phyloP scores from a whole-genome alignment of 2,888 invertebrate species.

The Stegophylla sp. region DNA sequence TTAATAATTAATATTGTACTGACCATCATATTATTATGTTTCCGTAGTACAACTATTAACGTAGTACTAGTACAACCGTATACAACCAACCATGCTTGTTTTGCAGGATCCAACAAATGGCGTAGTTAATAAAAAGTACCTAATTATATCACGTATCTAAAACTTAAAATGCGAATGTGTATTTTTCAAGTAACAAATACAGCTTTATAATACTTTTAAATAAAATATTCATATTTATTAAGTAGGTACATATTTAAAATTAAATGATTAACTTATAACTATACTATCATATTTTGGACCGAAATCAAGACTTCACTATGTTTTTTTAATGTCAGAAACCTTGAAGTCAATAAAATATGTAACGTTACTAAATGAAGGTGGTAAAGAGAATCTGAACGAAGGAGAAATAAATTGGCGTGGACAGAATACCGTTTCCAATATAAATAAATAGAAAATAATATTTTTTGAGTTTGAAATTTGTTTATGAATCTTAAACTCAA shows the following conservation, averaged over 20 bases:
- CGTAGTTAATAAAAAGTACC: no score
- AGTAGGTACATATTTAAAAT: neutral
- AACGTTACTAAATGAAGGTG: neutral
- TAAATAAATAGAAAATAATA: neutral
- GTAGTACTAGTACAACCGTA: no score
- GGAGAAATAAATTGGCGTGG: neutral
- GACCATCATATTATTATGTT: no score
- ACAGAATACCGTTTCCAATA: no score
- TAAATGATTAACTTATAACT: neutral
- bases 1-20: no score
- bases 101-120: neutral
- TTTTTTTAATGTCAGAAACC: neutral
- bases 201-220: neutral
- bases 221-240: neutral
- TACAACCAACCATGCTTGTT: no score
- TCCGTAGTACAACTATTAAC: no score
- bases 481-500: neutral
- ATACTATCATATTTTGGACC: slow-evolving; percentile 11
- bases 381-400: neutral
- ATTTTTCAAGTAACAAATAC: neutral
- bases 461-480: neutral
- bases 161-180: neutral
- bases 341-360: slow-evolving; percentile 2
- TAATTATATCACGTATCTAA: no score
- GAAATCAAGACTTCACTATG: neutral